A percentile compares a stretch with the other conserved stretches of the same genome.
These are phyloP conservation scores for Pipistrellus pygmaeus DNA, from an alignment of 2,797 vertebrate genomes.

Conservation along the genomic window DNA sequence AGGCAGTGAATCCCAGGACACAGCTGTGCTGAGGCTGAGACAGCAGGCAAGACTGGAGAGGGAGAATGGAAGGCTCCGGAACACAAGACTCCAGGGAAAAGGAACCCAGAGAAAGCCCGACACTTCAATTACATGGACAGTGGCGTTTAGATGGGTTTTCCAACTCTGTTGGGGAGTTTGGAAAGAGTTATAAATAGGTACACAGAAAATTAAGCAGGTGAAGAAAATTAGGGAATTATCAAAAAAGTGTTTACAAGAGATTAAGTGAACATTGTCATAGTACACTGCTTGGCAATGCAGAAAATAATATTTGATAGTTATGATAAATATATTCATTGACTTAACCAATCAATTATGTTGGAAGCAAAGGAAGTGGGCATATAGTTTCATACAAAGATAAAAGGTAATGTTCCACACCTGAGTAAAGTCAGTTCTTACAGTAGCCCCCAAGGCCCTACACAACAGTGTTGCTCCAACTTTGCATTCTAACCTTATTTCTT, in stretches of 20 bases:
- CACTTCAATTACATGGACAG: background rate
- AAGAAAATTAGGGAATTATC: conserved; percentile 54
- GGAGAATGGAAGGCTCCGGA: background rate
- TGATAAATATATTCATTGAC: background rate
- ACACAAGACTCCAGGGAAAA: background rate
- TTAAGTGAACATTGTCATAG: conserved; percentile 48
- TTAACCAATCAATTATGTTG: background rate
- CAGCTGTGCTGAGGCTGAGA: background rate
- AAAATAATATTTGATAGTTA: conserved; percentile 10
- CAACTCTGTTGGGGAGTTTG: background rate
- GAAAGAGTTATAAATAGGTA: background rate
- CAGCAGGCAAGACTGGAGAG: background rate
- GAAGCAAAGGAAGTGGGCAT: background rate
- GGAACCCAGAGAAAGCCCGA: background rate
- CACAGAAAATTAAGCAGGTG: conserved; percentile 49
- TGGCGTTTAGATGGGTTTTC: background rate
- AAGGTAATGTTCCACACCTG: background rate
- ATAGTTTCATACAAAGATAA: background rate
- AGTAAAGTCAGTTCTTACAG: background rate
- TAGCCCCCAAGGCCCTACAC: background rate
- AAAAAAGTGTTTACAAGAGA: conserved; percentile 14
- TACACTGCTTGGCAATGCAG: background rate
- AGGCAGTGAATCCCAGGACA: background rate
- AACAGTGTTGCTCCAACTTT: no score
- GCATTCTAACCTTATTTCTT: background rate